A percentile compares a stretch with the other conserved stretches of the same genome.
Conservation (phyloP, 2,888 invertebrate genomes). For the Dendrolimus pini region DNA sequence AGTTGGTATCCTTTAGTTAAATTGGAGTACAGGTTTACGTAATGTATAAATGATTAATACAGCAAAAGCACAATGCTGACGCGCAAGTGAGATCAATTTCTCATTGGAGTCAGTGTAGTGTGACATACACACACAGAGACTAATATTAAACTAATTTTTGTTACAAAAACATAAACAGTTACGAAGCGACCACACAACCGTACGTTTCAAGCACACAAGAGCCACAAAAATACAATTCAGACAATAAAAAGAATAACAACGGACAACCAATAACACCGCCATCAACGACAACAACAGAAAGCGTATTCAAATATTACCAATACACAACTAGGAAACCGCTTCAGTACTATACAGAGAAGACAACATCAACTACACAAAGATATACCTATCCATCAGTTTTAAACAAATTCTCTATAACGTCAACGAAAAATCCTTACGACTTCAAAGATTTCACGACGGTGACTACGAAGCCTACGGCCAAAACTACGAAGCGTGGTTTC, state of each 20-base stretch:
- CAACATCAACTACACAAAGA: slow-evolving; percentile 29
- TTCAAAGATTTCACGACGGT: slow-evolving; percentile 64
- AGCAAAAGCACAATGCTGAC: slow-evolving; percentile 38
- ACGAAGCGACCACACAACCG: slow-evolving; percentile 64
- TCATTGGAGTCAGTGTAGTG: slow-evolving; percentile 44
- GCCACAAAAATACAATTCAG: slow-evolving; percentile 26
- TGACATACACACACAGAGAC: slow-evolving; percentile 27
- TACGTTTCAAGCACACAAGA: slow-evolving; percentile 49
- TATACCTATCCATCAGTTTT: slow-evolving; percentile 41
- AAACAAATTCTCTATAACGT: slow-evolving; percentile 62
- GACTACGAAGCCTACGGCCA: slow-evolving; percentile 34
- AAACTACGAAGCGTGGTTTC: slow-evolving; percentile 46
- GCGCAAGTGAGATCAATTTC: slow-evolving; percentile 38
- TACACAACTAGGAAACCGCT: slow-evolving; percentile 38
- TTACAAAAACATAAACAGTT: slow-evolving; percentile 52
- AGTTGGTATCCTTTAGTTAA: too few species aligned
- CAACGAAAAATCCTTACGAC: slow-evolving; percentile 76
- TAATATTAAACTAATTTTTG: slow-evolving; percentile 42
- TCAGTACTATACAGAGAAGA: slow-evolving; percentile 38
- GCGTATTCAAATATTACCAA: slow-evolving; percentile 39
- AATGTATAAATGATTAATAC: background rate
- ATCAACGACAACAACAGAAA: slow-evolving; percentile 28
- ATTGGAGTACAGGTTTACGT: too few species aligned
- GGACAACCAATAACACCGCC: slow-evolving; percentile 29
- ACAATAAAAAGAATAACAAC: slow-evolving; percentile 33